These are phyloP conservation scores for Dryadula phaetusa DNA, from an alignment of 2,888 invertebrate genomes.

Conservation along the genomic window DNA sequence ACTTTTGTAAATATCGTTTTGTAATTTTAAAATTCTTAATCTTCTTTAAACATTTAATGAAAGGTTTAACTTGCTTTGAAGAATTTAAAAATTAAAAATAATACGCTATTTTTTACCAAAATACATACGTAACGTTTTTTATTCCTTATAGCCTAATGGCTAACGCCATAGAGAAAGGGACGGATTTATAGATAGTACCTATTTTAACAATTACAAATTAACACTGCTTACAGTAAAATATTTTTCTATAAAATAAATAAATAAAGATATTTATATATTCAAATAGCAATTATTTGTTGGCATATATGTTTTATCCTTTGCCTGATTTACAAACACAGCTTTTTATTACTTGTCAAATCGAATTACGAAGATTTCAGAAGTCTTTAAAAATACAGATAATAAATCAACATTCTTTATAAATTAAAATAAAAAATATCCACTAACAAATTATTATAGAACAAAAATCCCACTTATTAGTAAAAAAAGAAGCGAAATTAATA, in stretches of 20 bases:
- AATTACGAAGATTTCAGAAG: too few relatives aligned
- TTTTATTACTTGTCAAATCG: background rate
- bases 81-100: too few relatives aligned
- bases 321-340: background rate
- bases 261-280: background rate
- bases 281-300: background rate
- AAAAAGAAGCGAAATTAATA: too few relatives aligned
- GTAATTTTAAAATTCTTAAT: background rate
- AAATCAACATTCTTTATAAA: too few relatives aligned
- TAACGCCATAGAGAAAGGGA: background rate
- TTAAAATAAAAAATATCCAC: too few relatives aligned
- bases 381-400: too few relatives aligned
- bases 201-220: background rate
- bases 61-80: too few relatives aligned
- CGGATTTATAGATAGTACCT: background rate
- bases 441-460: too few relatives aligned
- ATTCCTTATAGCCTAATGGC: background rate
- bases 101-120: background rate
- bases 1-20: background rate
- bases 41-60: background rate
- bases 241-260: background rate
- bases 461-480: too few relatives aligned
- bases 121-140: background rate
- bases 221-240: background rate
- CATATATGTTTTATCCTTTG: constrained; percentile 6